Conservation (phyloP, 2,113 vertebrate species). For the Sprattus sprattus region DNA sequence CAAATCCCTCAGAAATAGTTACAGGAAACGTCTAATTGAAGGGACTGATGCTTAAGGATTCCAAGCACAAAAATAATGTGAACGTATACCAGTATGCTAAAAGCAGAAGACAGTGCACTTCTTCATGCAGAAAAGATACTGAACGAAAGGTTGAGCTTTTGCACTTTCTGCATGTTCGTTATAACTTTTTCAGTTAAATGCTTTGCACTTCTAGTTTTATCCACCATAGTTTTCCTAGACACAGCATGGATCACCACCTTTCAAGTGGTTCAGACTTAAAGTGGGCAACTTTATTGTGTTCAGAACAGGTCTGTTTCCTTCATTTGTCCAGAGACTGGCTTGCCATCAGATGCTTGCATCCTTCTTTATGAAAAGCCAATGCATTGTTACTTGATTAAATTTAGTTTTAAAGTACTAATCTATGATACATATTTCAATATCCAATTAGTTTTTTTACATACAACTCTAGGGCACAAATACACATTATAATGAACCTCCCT, state of each 20-base stretch:
- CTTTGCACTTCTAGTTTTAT: neutral
- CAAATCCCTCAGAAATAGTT: constrained; percentile 15
- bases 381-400: no score
- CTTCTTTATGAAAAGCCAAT: no score
- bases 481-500: neutral
- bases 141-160: neutral
- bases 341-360: no score
- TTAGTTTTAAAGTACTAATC: neutral
- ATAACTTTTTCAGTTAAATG: neutral
- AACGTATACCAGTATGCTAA: neutral
- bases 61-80: constrained; percentile 7
- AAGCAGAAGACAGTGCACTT: neutral
- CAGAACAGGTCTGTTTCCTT: neutral
- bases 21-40: constrained; percentile 16
- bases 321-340: no score
- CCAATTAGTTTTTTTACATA: neutral
- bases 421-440: neutral
- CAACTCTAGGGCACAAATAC: neutral
- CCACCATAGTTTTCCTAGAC: neutral
- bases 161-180: neutral
- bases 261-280: no score
- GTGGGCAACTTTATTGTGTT: neutral
- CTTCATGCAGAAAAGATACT: neutral
- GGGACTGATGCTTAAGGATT: neutral
- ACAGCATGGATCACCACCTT: neutral